phyloP scores from a whole-genome alignment of 2,888 invertebrate species.

The Sphecodes monilicornis region DNA sequence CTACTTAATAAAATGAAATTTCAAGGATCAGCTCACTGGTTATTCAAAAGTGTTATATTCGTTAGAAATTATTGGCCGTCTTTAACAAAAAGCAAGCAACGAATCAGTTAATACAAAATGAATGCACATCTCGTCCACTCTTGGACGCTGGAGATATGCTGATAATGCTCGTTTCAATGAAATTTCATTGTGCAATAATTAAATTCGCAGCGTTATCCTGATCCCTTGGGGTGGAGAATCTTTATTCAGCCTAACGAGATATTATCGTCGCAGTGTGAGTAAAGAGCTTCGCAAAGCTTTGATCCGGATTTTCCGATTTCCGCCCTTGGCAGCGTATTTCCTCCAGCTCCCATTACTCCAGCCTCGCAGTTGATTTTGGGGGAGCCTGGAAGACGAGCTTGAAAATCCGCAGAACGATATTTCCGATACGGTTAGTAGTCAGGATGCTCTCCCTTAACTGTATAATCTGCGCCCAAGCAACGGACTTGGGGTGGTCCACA shows the following conservation, averaged over 20 bases:
- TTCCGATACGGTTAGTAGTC: conserved; percentile 70
- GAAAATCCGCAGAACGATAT: conserved; percentile 66
- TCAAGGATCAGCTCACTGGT: too few relatives aligned
- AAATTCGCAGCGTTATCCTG: conserved; percentile 21
- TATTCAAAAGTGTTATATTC: too few relatives aligned
- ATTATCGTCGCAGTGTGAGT: conserved; percentile 34
- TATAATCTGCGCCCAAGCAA: conserved; percentile 59
- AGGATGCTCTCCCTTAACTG: conserved; percentile 57
- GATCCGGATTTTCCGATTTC: conserved; percentile 64
- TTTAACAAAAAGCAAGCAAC: neutral
- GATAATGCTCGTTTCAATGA: neutral
- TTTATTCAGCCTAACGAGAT: conserved; percentile 40
- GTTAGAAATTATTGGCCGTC: neutral
- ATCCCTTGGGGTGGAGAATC: neutral
- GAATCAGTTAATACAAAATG: neutral
- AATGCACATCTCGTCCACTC: neutral
- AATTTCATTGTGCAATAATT: conserved; percentile 13
- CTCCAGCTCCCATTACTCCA: conserved; percentile 44
- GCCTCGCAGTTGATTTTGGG: conserved; percentile 38
- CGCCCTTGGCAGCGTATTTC: conserved; percentile 45
- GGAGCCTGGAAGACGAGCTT: conserved; percentile 30
- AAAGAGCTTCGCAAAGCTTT: conserved; percentile 31
- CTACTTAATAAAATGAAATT: too few relatives aligned
- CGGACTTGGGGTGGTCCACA: conserved; percentile 42
- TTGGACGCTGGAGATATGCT: neutral